phyloP scores from a whole-genome alignment of 2,797 vertebrate genomes.

The Lacerta agilis region DNA sequence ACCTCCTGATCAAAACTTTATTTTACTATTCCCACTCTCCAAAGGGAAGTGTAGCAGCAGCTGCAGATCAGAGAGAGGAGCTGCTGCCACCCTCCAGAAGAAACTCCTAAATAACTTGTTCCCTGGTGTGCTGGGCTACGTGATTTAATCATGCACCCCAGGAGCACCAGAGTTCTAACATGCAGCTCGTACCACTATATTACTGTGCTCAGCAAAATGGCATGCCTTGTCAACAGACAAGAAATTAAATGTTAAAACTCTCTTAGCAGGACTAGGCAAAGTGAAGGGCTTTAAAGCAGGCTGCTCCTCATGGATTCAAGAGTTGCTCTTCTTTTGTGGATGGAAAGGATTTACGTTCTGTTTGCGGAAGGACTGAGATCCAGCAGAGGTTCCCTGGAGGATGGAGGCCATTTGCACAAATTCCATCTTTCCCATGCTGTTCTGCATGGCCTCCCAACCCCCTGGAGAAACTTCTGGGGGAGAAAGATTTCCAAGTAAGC shows the following conservation, averaged over 20 bases:
- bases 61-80: slow-evolving; percentile 43
- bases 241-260: background rate
- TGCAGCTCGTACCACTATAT: accelerated
- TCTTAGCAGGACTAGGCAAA: background rate
- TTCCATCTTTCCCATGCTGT: no score
- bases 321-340: background rate
- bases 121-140: slow-evolving; percentile 9
- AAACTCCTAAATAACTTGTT: slow-evolving; percentile 42
- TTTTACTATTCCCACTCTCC: slow-evolving; percentile 61
- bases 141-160: background rate
- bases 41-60: slow-evolving; percentile 18
- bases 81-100: slow-evolving; percentile 54
- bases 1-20: slow-evolving; percentile 52
- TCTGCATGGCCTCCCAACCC: no score
- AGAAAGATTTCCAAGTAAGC: background rate
- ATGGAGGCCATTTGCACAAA: background rate
- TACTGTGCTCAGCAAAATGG: background rate
- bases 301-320: background rate
- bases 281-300: background rate
- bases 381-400: background rate
- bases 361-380: background rate
- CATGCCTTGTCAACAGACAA: background rate
- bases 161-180: background rate
- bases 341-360: background rate
- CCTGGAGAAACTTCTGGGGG: no score